phyloP scores from a whole-genome alignment of 2,113 vertebrate species.

The Cromileptes altivelis region DNA sequence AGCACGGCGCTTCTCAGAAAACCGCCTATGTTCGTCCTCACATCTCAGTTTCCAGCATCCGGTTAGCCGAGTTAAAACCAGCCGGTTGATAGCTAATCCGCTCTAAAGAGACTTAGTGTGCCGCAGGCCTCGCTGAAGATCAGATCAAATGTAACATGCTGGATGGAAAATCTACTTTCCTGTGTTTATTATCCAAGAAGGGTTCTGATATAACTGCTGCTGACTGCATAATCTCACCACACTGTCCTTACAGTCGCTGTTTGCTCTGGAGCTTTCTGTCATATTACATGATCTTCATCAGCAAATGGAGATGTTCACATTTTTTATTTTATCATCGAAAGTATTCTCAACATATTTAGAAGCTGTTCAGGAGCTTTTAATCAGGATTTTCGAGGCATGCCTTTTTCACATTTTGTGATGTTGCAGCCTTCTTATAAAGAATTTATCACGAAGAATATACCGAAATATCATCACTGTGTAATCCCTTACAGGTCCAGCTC shows the following conservation, averaged over 20 bases:
- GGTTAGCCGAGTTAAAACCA: slow-evolving; percentile 30
- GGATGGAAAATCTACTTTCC: background rate
- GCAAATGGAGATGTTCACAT: too few relatives aligned
- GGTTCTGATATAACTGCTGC: background rate
- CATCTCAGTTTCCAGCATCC: slow-evolving; percentile 5
- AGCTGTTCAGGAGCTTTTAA: background rate
- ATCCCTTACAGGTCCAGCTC: too few relatives aligned
- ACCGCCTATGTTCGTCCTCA: background rate
- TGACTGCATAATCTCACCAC: background rate
- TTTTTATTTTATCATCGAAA: too few relatives aligned
- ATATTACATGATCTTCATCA: background rate
- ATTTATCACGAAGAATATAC: too few relatives aligned
- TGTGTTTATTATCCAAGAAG: background rate
- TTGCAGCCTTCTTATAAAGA: too few relatives aligned
- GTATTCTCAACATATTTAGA: background rate
- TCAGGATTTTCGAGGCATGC: too few relatives aligned
- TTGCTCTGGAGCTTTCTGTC: background rate
- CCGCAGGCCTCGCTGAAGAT: slow-evolving; percentile 3
- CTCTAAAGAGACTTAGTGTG: slow-evolving; percentile 30
- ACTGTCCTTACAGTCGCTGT: background rate
- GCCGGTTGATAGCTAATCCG: slow-evolving; percentile 40
- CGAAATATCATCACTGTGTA: too few relatives aligned
- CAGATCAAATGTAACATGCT: background rate
- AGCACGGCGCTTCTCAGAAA: slow-evolving; percentile 38
- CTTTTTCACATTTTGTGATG: too few relatives aligned